A percentile compares a stretch with the other conserved stretches of the same genome.
Evolutionary conservation across 2,797 vertebrate genomes (phyloP).

Genomic region (Podargus strigoides): DNA sequence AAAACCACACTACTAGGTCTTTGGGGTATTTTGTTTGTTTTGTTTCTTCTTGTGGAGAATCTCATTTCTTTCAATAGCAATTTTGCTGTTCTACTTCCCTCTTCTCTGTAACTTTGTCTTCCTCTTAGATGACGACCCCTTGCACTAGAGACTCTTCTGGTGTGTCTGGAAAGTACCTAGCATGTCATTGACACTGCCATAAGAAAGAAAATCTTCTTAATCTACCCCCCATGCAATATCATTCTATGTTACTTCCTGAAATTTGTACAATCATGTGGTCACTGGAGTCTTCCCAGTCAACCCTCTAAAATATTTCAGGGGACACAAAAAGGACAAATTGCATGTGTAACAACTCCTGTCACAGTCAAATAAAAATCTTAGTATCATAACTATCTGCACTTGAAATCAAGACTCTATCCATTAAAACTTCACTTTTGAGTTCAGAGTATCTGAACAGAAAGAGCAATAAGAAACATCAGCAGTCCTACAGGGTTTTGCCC

Average conservation of each 20-base stretch:
- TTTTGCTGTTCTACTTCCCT: background rate
- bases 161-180: background rate
- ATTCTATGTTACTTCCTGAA: background rate
- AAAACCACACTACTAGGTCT: background rate
- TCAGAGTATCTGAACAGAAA: background rate
- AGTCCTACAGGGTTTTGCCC: background rate
- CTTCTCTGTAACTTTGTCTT: background rate
- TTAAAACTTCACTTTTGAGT: background rate
- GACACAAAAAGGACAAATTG: background rate
- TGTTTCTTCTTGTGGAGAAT: background rate
- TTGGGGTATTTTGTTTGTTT: background rate
- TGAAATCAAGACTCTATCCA: background rate
- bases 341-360: background rate
- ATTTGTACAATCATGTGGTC: background rate
- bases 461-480: background rate
- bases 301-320: background rate
- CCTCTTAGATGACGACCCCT: background rate
- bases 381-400: background rate
- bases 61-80: background rate
- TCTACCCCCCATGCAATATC: background rate
- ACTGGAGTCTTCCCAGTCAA: background rate
- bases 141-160: background rate
- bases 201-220: background rate
- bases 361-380: background rate
- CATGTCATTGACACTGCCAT: rapidly evolving